phyloP scores from a whole-genome alignment of 2,888 invertebrate species.

The Baccha elongata region DNA sequence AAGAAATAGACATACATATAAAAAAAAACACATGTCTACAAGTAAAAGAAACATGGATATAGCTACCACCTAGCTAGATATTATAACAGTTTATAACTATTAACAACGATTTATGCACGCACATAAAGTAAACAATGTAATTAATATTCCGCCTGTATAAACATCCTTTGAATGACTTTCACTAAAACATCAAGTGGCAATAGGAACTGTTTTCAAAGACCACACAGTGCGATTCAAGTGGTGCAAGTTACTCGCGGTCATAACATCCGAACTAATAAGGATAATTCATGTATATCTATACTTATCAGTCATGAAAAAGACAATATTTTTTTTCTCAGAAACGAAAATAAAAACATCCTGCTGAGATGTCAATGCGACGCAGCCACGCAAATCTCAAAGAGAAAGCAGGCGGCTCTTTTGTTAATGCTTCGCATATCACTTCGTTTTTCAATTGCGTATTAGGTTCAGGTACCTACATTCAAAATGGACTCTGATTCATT shows the following conservation, averaged over 20 bases:
- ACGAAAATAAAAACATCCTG: slow-evolving; percentile 44
- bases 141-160: slow-evolving; percentile 63
- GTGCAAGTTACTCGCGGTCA: slow-evolving; percentile 19
- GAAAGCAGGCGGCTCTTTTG: slow-evolving; percentile 48
- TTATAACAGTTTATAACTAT: slow-evolving; percentile 55
- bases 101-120: slow-evolving; percentile 54
- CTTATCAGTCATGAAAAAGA: slow-evolving; percentile 21
- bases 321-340: slow-evolving; percentile 8
- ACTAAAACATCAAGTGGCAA: slow-evolving; percentile 47
- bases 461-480: slow-evolving; percentile 40
- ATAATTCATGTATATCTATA: slow-evolving; percentile 67
- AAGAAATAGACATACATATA: slow-evolving; percentile 3
- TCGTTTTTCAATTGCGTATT: slow-evolving; percentile 6
- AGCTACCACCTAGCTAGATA: slow-evolving; percentile 40
- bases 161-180: slow-evolving; percentile 59
- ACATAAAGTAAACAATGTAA: slow-evolving; percentile 57
- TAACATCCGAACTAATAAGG: slow-evolving; percentile 49
- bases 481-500: slow-evolving; percentile 44
- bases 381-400: slow-evolving; percentile 18
- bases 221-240: slow-evolving; percentile 44
- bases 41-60: neutral
- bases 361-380: slow-evolving; percentile 14
- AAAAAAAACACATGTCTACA: slow-evolving; percentile 30
- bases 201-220: slow-evolving; percentile 35
- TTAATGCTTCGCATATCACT: slow-evolving; percentile 43